Conservation (phyloP, 1,140 invertebrate species). For the Bombus sylvicola region DNA sequence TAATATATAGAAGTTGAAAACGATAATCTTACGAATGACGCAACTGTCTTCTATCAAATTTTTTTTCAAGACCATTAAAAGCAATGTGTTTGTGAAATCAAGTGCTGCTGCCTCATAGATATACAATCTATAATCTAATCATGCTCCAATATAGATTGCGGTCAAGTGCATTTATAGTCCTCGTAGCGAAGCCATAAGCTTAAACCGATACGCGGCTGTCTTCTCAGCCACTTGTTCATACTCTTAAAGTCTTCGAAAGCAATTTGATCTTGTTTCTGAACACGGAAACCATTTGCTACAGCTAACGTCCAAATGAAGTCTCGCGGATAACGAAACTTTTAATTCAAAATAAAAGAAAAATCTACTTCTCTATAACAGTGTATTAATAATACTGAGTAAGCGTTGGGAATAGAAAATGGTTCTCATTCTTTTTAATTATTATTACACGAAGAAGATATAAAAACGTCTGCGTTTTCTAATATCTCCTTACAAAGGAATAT, state of each 20-base stretch:
- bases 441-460: background rate
- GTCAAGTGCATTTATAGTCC: slow-evolving; percentile 37
- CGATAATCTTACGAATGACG: background rate
- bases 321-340: background rate
- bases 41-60: background rate
- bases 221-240: slow-evolving; percentile 9
- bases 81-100: background rate
- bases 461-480: background rate
- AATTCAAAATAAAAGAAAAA: background rate
- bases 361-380: background rate
- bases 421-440: background rate
- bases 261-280: background rate
- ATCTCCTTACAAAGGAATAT: background rate
- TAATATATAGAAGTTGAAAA: background rate
- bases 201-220: slow-evolving; percentile 11
- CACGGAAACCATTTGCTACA: background rate
- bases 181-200: slow-evolving; percentile 29
- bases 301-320: background rate
- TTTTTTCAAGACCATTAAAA: background rate
- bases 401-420: background rate
- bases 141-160: slow-evolving; percentile 34
- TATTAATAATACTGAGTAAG: background rate
- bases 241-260: slow-evolving; percentile 4
- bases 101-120: background rate
- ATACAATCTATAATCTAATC: slow-evolving; percentile 18